Conservation (phyloP, 2,888 invertebrate species). For the Eupithecia inturbata region DNA sequence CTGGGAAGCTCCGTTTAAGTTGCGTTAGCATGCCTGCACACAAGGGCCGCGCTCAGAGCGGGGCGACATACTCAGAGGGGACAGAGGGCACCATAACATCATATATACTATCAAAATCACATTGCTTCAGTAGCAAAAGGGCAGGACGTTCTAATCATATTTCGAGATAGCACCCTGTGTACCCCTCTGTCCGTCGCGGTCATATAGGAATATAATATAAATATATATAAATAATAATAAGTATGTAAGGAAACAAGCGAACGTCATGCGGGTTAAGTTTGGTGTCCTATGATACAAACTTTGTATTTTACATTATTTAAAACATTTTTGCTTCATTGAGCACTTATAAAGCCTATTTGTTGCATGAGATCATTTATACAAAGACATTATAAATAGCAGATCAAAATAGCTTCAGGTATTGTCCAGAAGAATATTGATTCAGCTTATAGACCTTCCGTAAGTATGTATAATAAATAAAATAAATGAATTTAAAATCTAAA, state of each 20-base stretch:
- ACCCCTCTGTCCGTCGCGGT: conserved; percentile 62
- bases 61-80: conserved; percentile 64
- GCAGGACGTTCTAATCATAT: background rate
- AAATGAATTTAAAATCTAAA: conserved; percentile 29
- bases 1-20: conserved; percentile 94
- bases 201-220: conserved; percentile 67
- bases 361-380: background rate
- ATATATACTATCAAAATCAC: background rate
- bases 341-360: background rate
- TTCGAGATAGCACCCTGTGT: conserved; percentile 40
- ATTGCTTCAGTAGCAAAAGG: background rate
- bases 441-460: conserved; percentile 15
- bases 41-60: conserved; percentile 84
- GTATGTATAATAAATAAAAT: conserved; percentile 18
- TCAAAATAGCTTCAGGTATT: background rate
- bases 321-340: background rate
- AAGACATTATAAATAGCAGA: background rate
- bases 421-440: background rate
- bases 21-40: conserved; percentile 94
- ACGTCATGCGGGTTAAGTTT: conserved; percentile 73
- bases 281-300: conserved; percentile 42
- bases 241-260: conserved; percentile 66
- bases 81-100: conserved; percentile 48
- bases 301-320: conserved; percentile 3
- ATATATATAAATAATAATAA: conserved; percentile 67